Conservation (phyloP, 2,113 vertebrate genomes). For the Chloebia gouldiae region DNA sequence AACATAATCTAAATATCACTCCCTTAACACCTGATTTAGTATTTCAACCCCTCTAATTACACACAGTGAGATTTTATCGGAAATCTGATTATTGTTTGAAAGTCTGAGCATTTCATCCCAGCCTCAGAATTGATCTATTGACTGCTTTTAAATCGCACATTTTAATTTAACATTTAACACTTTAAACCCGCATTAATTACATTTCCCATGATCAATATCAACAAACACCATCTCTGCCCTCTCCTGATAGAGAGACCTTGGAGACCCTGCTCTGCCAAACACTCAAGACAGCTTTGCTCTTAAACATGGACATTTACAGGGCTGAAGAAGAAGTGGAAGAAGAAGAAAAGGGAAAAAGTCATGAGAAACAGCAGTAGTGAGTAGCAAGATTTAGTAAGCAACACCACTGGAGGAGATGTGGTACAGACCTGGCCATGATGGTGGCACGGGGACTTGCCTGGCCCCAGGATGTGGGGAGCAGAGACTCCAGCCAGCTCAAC, state of each 20-base stretch:
- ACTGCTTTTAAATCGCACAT: constrained; percentile 37
- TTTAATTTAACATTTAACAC: constrained; percentile 51
- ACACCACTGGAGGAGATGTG: rapidly evolving
- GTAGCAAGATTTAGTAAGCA: not conserved
- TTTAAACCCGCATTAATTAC: constrained; percentile 12
- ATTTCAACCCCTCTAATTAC: constrained; percentile 52
- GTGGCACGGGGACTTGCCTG: not conserved
- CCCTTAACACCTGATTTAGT: constrained; percentile 31
- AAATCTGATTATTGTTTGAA: constrained; percentile 59
- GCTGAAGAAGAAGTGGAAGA: not conserved
- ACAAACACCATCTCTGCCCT: not conserved
- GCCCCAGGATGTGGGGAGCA: not conserved
- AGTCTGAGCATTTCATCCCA: constrained; percentile 34
- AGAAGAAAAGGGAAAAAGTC: not conserved
- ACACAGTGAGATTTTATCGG: constrained; percentile 35
- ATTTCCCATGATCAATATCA: not conserved
- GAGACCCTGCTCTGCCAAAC: not conserved
- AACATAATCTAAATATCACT: not conserved
- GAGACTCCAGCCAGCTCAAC: not conserved
- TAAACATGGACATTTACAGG: rapidly evolving
- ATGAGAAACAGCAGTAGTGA: not conserved
- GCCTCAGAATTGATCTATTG: constrained; percentile 29
- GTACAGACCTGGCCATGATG: not conserved
- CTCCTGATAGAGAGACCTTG: not conserved
- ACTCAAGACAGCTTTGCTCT: not conserved